Conservation (phyloP, 2,113 vertebrate genomes). For the Misgurnus anguillicaudatus region DNA sequence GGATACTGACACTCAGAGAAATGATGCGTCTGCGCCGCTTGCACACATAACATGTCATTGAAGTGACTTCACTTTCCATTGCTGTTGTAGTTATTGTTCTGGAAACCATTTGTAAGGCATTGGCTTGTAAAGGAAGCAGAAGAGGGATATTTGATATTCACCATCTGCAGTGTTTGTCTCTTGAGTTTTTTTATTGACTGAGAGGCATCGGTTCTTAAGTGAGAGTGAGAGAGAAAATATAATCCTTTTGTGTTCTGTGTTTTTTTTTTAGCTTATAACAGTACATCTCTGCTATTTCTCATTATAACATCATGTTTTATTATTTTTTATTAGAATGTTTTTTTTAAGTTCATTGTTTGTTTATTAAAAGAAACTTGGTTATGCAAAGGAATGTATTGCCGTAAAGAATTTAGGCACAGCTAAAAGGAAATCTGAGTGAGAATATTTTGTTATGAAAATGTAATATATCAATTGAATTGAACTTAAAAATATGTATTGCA, state of each 20-base stretch:
- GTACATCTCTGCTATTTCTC: neutral
- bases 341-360: no score
- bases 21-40: conserved; percentile 66
- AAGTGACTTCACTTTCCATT: conserved; percentile 56
- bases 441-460: no score
- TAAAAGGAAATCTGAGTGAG: no score
- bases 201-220: conserved; percentile 43
- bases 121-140: conserved; percentile 71
- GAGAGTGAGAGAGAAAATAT: conserved; percentile 17
- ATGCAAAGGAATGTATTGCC: no score
- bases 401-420: no score
- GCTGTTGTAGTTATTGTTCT: conserved; percentile 65
- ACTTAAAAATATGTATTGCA: no score
- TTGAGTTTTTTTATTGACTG: conserved; percentile 45
- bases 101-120: conserved; percentile 64
- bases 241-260: conserved; percentile 13
- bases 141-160: conserved; percentile 66
- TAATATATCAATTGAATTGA: no score
- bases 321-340: neutral
- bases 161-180: conserved; percentile 63
- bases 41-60: conserved; percentile 44
- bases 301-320: neutral
- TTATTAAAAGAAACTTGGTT: no score
- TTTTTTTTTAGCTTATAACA: conserved; percentile 28
- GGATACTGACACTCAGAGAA: conserved; percentile 68